Evolutionary conservation across 2,888 invertebrate species (phyloP).

Genomic region (Caenorhabditis sp.): DNA sequence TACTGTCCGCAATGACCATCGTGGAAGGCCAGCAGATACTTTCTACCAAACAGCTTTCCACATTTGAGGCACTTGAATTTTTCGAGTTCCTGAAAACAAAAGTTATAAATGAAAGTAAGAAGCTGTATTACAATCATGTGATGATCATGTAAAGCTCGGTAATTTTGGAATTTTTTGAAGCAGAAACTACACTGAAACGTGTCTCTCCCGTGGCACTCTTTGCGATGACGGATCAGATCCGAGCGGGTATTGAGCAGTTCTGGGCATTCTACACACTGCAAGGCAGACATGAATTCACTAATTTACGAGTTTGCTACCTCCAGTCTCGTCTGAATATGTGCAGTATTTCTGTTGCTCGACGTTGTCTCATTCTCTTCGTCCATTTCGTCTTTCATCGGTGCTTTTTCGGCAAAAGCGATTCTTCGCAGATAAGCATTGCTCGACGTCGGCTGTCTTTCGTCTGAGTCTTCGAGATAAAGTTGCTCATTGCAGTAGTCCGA

Average conservation of each 20-base stretch:
- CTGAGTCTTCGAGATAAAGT: too few species aligned
- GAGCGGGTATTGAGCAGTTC: background rate
- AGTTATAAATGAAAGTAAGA: background rate
- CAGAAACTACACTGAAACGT: slow-evolving; percentile 12
- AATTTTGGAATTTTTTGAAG: background rate
- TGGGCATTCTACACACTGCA: slow-evolving; percentile 7
- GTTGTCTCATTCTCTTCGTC: too few species aligned
- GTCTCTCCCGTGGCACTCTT: background rate
- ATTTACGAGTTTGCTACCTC: background rate
- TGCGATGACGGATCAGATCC: slow-evolving; percentile 9
- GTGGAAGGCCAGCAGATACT: slow-evolving; percentile 11
- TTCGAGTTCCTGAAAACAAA: slow-evolving; percentile 24
- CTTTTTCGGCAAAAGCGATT: too few species aligned
- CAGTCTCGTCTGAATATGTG: too few species aligned
- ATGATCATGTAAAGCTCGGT: slow-evolving; percentile 22
- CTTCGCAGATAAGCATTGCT: too few species aligned
- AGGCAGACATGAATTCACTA: background rate
- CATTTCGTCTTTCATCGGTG: too few species aligned
- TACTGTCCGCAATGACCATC: background rate
- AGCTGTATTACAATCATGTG: background rate
- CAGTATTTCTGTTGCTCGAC: too few species aligned
- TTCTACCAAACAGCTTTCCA: background rate
- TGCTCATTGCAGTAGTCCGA: too few species aligned
- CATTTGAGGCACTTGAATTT: slow-evolving; percentile 4
- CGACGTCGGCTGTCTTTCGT: background rate